Evolutionary conservation across 2,888 invertebrate genomes (phyloP), one percentile per base, ranked within the genome.

Genomic region (Rapana venosa): DNA sequence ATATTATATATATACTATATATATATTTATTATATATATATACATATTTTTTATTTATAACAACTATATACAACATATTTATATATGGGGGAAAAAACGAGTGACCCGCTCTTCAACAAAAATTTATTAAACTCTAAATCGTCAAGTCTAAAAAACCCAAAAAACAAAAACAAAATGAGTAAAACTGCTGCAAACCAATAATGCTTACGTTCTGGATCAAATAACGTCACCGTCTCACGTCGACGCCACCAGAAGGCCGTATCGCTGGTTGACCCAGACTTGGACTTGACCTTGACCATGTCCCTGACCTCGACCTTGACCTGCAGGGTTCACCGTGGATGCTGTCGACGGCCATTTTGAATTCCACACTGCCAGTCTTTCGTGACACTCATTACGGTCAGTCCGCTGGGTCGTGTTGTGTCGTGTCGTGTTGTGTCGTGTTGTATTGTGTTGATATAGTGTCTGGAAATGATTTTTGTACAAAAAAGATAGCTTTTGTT

Each of bases 201-300:
- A 13, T 35, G 30, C 6, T 35, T 79, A 4, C 13, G 15, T 91
- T 81, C 93, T 94, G 94, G 89, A 87, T 93, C 32, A 92, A 93
- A 85, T 94, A n/a, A 94, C 88, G 93, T 93, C 22, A 88, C 92
- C 0, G 91, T 93, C 15, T 92, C 92, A n/a, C 22, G 92, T 92
- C 83, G 93, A 94, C 13, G 86, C 93, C 8, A 93, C 93, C 86
- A 91, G 93, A 87, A 92, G 93, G 58, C 91, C 93, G 8, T 94
- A 94, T 90, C 91, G 93, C 90, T 94, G 94, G 90, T 92, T 93
- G 88, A 91, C 56, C 35, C 81, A 6, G n/a, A 26, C 35, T 17
- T 61, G 61, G 61, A 11, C 11, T 61, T 61, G 61, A 61, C 61
- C 61, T 61, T 61, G 26, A 36, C n/a, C n/a, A n/a, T n/a, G n/a